phyloP scores from a whole-genome alignment of 2,888 invertebrate genomes.

The Stenolophus ochropezus region DNA sequence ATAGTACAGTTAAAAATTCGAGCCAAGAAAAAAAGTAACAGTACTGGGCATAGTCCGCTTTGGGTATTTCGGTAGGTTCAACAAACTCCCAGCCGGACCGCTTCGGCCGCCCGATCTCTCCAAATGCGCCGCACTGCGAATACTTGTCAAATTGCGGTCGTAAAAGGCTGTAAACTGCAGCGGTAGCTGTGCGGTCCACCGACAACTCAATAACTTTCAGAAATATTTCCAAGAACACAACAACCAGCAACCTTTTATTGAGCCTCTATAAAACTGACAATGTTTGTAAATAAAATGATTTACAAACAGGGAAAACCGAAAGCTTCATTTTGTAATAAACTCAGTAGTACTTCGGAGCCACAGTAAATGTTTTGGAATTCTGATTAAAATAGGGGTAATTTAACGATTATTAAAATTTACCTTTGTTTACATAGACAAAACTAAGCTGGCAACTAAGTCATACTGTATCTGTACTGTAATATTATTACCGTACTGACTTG shows the following conservation, averaged over 20 bases:
- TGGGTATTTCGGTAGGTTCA: constrained; percentile 32
- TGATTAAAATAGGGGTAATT: too few species aligned
- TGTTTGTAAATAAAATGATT: constrained; percentile 3
- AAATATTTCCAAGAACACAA: neutral
- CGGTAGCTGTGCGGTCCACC: constrained; percentile 12
- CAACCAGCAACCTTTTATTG: neutral
- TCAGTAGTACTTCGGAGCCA: too few species aligned
- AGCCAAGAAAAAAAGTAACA: constrained; percentile 44
- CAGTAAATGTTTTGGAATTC: too few species aligned
- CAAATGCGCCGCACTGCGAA: neutral
- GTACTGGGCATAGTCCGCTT: constrained; percentile 2
- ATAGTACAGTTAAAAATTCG: constrained; percentile 36
- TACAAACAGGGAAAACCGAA: neutral
- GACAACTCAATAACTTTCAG: neutral
- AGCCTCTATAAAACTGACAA: neutral
- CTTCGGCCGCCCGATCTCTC: neutral
- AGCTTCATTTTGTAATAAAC: neutral
- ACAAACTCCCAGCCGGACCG: constrained; percentile 24
- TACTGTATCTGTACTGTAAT: too few species aligned
- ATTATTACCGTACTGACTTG: too few species aligned
- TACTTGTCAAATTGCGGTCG: constrained; percentile 33
- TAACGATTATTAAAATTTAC: too few species aligned
- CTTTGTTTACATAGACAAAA: too few species aligned
- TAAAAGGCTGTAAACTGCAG: constrained; percentile 24
- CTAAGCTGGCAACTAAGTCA: too few species aligned